Percentiles rank a stretch among this genome's conserved stretches.
phyloP scores from a whole-genome alignment of 64 coral and sea anemone genomes.

The Montipora cactus region DNA sequence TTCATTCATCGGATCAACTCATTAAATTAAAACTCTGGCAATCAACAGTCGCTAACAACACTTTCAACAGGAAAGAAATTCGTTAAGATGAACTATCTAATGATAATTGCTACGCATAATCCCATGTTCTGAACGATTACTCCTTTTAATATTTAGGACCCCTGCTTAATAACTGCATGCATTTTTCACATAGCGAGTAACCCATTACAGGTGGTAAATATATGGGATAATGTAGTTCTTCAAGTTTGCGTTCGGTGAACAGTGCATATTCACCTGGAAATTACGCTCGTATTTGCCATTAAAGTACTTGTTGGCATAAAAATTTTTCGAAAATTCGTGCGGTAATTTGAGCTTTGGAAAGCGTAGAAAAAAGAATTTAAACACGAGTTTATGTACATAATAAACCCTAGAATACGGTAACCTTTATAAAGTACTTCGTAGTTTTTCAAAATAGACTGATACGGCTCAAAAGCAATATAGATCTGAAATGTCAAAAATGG shows the following conservation, averaged over 20 bases:
- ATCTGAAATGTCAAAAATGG: conserved; percentile 61
- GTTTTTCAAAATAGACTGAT: neutral
- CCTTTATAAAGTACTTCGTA: conserved; percentile 28
- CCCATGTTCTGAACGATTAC: no score
- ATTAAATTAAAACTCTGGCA: no score
- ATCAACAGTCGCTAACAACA: no score
- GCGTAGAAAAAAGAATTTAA: conserved; percentile 81
- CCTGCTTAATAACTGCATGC: no score
- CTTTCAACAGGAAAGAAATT: neutral
- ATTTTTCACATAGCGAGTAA: no score
- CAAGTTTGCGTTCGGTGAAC: neutral
- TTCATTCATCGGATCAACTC: no score
- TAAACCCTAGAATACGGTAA: conserved; percentile 44
- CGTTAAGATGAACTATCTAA: no score
- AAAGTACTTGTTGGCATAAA: neutral
- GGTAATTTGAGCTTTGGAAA: conserved; percentile 87
- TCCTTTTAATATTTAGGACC: no score
- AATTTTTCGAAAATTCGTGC: conserved; percentile 56
- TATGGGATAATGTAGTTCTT: no score
- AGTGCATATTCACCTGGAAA: neutral
- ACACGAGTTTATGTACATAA: conserved; percentile 50
- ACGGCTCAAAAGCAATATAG: conserved; percentile 33
- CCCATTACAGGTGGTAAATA: no score
- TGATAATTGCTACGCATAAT: no score
- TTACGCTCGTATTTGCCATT: neutral